A percentile compares a stretch with the other conserved stretches of the same genome.
phyloP scores from a whole-genome alignment of 1,140 invertebrate genomes.

The Hestina assimilis region DNA sequence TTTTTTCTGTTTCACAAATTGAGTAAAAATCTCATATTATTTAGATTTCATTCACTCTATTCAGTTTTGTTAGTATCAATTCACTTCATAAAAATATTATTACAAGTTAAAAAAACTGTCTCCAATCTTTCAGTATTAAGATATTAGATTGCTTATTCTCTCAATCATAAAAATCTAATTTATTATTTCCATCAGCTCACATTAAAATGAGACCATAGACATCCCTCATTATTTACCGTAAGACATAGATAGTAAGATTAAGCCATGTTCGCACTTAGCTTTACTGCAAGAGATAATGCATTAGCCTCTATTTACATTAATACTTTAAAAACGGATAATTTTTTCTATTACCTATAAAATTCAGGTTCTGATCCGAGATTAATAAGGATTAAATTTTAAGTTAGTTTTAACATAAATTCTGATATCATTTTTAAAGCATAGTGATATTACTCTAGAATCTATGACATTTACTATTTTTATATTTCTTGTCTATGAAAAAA shows the following conservation, averaged over 20 bases:
- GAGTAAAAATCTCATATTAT: too few relatives aligned
- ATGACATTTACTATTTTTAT: neutral
- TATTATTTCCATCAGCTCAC: slow-evolving; percentile 7
- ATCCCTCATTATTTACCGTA: slow-evolving; percentile 68
- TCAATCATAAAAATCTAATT: too few relatives aligned
- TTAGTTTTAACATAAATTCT: too few relatives aligned
- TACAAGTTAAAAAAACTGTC: too few relatives aligned
- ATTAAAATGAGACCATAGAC: slow-evolving; percentile 51
- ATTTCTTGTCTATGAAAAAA: neutral
- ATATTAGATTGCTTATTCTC: too few relatives aligned
- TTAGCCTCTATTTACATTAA: slow-evolving; percentile 19
- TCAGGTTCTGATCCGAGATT: too few relatives aligned
- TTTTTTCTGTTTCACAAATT: too few relatives aligned
- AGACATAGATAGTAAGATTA: slow-evolving; percentile 70
- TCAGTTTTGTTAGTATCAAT: too few relatives aligned
- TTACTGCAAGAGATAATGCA: slow-evolving; percentile 59
- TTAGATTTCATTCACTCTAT: neutral
- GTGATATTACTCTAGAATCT: neutral
- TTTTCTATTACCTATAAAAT: neutral
- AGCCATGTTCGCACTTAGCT: slow-evolving; percentile 70
- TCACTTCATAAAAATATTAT: too few relatives aligned
- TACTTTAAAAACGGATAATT: neutral
- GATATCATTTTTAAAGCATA: too few relatives aligned
- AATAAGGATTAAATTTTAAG: too few relatives aligned
- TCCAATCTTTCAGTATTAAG: too few relatives aligned